Base-by-base conservation (phyloP, 2,113 vertebrate genomes). In the Chaetodon trifascialis region DNA sequence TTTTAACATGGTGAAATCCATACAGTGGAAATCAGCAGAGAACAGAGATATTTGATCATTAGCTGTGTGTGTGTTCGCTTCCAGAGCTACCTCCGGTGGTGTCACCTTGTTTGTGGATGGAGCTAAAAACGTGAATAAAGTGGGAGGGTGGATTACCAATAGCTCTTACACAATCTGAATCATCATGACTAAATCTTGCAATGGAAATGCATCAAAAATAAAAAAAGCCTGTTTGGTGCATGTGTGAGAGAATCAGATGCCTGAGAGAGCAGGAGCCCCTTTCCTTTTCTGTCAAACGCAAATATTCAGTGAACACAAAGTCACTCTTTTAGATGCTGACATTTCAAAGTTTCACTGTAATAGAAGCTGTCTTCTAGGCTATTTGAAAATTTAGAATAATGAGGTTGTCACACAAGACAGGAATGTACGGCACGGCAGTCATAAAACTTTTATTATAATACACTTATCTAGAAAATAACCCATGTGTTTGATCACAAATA, bases 111-210 rank as follows among this genome's bases (percentile, higher is more conserved):
- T 56, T 85, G 83, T 72, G 62, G 67, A 81, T 70, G 80, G 80
- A 83, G 63, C 76, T 86, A 75, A 88, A 89, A 83, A 73, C 16
- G 36, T 79, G 79, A 77, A 85, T 65, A 44, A 84, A 76, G 78
- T 86, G 73, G 58, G 76, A 85, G 82, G 69, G 63, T 55, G 79
- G 65, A 79, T 89, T 74, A 79, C 76, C 58, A 80, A 40, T 73
- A 82, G 44, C 76, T 88, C 85, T 83, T 44, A 74, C 81, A 81
- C 55, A 81, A 68, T 55, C 74, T 72, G 77, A 87, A 82, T 82
- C 64, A 84, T 85, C 74, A 49, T 64, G 74, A 46, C 70, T 73
- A 68, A 83, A 67, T 42, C 36, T 77, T 30, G 40, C 62, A 67
- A 62, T 46, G 17, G 68, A 73, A 73, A 8, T 38, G 55, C 9